phyloP scores from a whole-genome alignment of 2,888 invertebrate species.

The Leucophora obtusa region DNA sequence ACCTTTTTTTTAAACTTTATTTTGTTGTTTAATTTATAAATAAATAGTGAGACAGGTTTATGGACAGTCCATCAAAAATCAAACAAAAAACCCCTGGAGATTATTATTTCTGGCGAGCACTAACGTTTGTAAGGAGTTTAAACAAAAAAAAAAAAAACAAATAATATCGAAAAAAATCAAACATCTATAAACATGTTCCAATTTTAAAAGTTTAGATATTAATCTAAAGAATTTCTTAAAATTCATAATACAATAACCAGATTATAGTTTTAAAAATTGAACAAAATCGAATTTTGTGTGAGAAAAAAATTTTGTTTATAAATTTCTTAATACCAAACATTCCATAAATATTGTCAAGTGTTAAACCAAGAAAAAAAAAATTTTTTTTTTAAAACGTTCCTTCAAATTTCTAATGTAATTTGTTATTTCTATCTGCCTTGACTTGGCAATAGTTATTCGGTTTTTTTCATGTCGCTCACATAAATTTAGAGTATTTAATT shows the following conservation, averaged over 20 bases:
- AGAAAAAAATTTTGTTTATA: too few relatives aligned
- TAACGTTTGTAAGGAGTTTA: neutral
- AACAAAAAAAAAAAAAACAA: too few relatives aligned
- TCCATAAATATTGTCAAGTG: neutral
- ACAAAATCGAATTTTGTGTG: too few relatives aligned
- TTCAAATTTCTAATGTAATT: neutral
- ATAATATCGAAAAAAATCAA: too few relatives aligned
- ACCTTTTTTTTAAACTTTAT: conserved; percentile 13
- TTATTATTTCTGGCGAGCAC: neutral
- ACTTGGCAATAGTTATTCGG: neutral
- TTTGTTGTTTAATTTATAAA: conserved; percentile 15
- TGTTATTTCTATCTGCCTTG: neutral
- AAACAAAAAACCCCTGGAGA: conserved; percentile 26
- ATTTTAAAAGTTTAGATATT: too few relatives aligned
- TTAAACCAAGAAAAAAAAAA: neutral
- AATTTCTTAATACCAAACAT: too few relatives aligned
- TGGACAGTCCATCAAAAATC: conserved; percentile 56
- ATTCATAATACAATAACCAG: too few relatives aligned
- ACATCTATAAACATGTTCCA: too few relatives aligned
- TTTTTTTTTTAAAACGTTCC: neutral
- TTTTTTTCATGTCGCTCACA: neutral
- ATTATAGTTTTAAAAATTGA: too few relatives aligned
- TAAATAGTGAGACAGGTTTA: conserved; percentile 51
- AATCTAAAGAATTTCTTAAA: too few relatives aligned
- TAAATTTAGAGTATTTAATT: neutral